Conservation (phyloP, 2,113 vertebrate genomes). For the Telmatochromis brachygnathus region DNA sequence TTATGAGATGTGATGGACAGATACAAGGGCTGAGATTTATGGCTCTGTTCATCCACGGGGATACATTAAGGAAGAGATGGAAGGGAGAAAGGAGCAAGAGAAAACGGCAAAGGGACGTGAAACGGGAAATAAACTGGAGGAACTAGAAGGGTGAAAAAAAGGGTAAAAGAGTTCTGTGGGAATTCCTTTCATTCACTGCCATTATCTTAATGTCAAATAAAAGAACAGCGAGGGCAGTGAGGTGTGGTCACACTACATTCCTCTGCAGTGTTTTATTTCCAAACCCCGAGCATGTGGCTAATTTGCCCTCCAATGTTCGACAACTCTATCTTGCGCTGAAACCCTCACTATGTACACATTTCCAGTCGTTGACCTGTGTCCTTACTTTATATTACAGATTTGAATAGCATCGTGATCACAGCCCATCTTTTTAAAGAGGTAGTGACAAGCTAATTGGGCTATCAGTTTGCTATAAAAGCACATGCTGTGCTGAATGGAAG, state of each 20-base stretch:
- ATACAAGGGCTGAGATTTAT: constrained; percentile 34
- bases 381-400: neutral
- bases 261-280: neutral
- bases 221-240: neutral
- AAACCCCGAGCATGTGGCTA: neutral
- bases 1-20: constrained; percentile 53
- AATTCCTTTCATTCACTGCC: constrained; percentile 12
- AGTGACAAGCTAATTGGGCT: neutral
- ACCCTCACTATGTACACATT: neutral
- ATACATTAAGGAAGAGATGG: constrained; percentile 18
- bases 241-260: neutral
- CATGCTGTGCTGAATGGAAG: neutral
- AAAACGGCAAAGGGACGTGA: neutral
- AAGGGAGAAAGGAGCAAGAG: neutral
- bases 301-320: neutral
- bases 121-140: constrained; percentile 3
- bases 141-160: neutral
- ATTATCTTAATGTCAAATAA: constrained; percentile 8
- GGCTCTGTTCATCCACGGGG: constrained; percentile 12
- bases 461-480: neutral
- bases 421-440: neutral
- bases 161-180: neutral
- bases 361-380: neutral
- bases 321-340: neutral
- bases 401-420: neutral